A percentile compares a stretch with the other conserved stretches of the same genome.
phyloP scores from a whole-genome alignment of 2,888 invertebrate species.

The Rhimphoctona megacephalus region DNA sequence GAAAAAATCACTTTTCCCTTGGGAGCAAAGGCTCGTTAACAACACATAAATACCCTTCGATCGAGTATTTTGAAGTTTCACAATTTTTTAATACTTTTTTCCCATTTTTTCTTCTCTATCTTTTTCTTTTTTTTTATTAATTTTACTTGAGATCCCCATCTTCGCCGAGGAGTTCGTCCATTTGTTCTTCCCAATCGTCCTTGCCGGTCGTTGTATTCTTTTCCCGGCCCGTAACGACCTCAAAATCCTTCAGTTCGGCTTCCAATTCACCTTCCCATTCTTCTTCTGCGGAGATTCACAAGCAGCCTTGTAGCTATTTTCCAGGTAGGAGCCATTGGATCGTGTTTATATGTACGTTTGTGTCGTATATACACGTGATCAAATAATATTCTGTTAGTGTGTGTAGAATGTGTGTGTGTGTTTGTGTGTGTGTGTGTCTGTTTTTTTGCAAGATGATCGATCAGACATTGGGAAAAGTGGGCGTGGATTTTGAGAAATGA shows the following conservation, averaged over 20 bases:
- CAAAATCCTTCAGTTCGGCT: constrained; percentile 97
- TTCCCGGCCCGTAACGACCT: constrained; percentile 90
- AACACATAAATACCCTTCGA: neutral
- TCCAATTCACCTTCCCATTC: constrained; percentile 99
- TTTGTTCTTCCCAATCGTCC: constrained; percentile 90
- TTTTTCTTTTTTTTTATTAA: neutral
- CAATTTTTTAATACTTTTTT: constrained; percentile 26
- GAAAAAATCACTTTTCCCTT: neutral
- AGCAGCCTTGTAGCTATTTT: constrained; percentile 83
- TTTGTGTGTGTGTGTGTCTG: constrained; percentile 59
- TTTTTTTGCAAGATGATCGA: constrained; percentile 41
- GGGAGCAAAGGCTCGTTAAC: neutral
- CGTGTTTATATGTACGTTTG: constrained; percentile 64
- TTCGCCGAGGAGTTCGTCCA: constrained; percentile 89
- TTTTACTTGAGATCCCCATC: constrained; percentile 87
- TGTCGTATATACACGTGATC: constrained; percentile 47
- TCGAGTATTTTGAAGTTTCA: constrained; percentile 11
- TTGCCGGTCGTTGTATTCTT: constrained; percentile 79
- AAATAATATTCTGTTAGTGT: constrained; percentile 15
- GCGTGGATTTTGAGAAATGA: neutral
- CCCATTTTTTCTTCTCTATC: constrained; percentile 5
- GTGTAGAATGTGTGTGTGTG: constrained; percentile 21
- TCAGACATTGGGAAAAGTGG: constrained; percentile 47
- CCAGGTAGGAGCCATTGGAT: constrained; percentile 76
- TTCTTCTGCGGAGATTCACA: constrained; percentile 88